Evolutionary conservation across 2,113 vertebrate species (phyloP), one percentile per base, ranked within the genome.

Genomic region (Oriolus oriolus): DNA sequence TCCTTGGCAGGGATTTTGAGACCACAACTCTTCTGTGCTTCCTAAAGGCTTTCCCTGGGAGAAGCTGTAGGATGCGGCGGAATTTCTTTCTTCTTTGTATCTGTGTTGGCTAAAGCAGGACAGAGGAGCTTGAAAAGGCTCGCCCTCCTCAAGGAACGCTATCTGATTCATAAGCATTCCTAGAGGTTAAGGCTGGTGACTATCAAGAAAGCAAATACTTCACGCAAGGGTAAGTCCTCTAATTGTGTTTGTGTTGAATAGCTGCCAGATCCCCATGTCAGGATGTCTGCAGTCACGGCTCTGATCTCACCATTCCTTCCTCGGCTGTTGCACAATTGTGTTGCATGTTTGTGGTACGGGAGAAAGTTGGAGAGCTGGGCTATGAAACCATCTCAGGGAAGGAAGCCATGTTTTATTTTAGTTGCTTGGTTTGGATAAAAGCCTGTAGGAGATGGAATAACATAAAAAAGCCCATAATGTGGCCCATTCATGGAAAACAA

Each of bases 221-320:
- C 97, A 98, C 91, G 97, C 96, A 96, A 97, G 97, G 97, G 97
- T 98, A 98, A 98, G 98, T 98, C 97, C 95, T 97, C 97, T 98
- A 98, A 98, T 98, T 98, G 97, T 97, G 93, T 98, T 97, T 98
- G 93, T 96, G 97, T 97, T 97, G 97, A 98, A 97, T 96, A 95
- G 91, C 94, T 98, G 97, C 98, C 97, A 98, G 98, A 97, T 97
- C 97, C 94, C 93, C 92, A 87, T 92, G 95, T 94, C 97, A 98
- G 97, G 97, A 97, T 98, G 96, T 97, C 97, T 96, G 83, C 90
- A 97, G 96, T 97, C 95, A 89, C 52, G 37, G 95, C 96, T 97
- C 96, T 96, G 95, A 97, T 93, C 94, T 97, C 95, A 96, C 89
- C 59, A 87, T 95, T 93, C 79, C 86, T 93, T 93, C 84, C 89